Evolutionary conservation across 2,113 vertebrate species (phyloP), one percentile per base, ranked within the genome.

Genomic region (Dromaius novaehollandiae): DNA sequence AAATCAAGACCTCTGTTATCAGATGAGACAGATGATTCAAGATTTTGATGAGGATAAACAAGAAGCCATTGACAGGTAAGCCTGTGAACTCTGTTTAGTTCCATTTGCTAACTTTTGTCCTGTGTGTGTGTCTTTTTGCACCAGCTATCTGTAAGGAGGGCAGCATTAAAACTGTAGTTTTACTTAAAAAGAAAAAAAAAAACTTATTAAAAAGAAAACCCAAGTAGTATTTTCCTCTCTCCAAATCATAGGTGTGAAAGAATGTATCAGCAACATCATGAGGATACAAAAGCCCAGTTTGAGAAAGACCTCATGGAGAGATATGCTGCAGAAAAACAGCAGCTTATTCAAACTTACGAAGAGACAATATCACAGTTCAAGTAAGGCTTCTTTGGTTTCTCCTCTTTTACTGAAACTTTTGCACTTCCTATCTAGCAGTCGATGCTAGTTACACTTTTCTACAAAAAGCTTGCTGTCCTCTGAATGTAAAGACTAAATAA

Each of bases 21-120:
- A 99, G 97, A 99, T 99, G 99, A 99, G 99, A 95, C 98, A 99
- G 68, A 99, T 99, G 98, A 98, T 99, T 86, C 98, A 99, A 85
- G 99, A 99, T 92, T 98, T 99, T 95, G 99, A 99, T 97, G 98
- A 96, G 51, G 99, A 99, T 97, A 99, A 99, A 85, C 99, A 99
- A 91, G 99, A 99, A 96, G 97, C 98, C 20, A 96, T 99, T 76
- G 94, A 98, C 63, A 98, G 99, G 99, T 99, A 94, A 95, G 48
- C 36, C 48, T 74, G 30, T 46, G 69, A 77, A 58, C 4, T 88
- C 61, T 0, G 1, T 46, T 60, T 21, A 44, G 30, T 65, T 86
- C 7, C 7, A n/a, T 66, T 82, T 64, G 13, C 51, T 66, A 69
- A 13, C 44, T 91, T 69, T 15, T 19, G 44, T 36, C 13, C 53